A percentile compares a stretch with the other conserved stretches of the same genome.
phyloP scores from a whole-genome alignment of 2,113 vertebrate species.

The Alligator mississippiensis region DNA sequence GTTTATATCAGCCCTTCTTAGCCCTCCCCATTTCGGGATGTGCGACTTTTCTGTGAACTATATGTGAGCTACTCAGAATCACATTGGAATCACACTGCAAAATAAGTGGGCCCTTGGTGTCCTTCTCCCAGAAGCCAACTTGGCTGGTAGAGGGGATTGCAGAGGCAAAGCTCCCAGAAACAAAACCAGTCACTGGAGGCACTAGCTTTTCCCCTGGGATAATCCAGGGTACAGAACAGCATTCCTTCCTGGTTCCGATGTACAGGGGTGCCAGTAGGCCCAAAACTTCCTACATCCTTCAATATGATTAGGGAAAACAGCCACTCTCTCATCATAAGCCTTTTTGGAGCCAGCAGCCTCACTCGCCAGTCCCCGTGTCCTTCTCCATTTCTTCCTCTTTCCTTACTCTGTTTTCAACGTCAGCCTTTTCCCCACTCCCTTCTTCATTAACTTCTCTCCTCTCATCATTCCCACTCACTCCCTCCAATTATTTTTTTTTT shows the following conservation, averaged over 20 bases:
- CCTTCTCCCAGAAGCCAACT: neutral
- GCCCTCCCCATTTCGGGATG: neutral
- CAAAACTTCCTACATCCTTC: neutral
- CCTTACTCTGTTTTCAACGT: neutral
- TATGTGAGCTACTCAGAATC: neutral
- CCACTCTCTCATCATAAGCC: neutral
- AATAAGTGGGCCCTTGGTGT: neutral
- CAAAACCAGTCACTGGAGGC: neutral
- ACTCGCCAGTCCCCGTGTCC: neutral
- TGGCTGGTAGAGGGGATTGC: neutral
- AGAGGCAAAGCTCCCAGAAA: neutral
- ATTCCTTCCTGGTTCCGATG: neutral
- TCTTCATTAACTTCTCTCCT: neutral
- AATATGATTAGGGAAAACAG: neutral
- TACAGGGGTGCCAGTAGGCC: neutral
- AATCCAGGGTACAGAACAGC: neutral
- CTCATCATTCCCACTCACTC: neutral
- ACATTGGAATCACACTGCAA: neutral
- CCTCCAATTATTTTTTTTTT: neutral
- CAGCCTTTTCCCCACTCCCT: neutral
- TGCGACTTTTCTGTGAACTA: neutral
- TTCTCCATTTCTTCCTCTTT: neutral
- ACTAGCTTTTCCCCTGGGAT: neutral
- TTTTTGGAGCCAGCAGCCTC: neutral
- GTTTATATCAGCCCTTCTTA: neutral